Conservation (phyloP, 2,113 vertebrate genomes). For the Ochotona curzoniae region DNA sequence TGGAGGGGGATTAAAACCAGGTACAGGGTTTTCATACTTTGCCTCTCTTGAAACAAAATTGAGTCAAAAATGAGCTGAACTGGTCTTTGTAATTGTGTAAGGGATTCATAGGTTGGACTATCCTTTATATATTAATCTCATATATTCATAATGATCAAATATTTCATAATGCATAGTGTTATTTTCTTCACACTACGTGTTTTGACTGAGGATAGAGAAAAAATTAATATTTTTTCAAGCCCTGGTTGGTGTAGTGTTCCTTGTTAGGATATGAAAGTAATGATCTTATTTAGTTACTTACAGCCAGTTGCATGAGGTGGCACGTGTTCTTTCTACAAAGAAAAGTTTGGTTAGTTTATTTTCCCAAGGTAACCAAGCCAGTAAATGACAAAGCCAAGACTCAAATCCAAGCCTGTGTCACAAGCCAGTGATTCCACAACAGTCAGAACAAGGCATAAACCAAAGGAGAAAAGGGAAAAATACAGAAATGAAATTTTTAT, state of each 20-base stretch:
- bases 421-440: not conserved
- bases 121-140: not conserved
- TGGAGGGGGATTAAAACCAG: not conserved
- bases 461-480: not conserved
- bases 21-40: not conserved
- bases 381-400: not conserved
- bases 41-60: not conserved
- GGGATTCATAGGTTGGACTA: conserved; percentile 18
- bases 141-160: not conserved
- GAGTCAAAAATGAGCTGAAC: conserved; percentile 10
- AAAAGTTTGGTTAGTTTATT: not conserved
- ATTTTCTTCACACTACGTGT: not conserved
- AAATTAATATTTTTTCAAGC: not conserved
- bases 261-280: not conserved
- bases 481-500: not conserved
- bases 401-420: not conserved
- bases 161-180: not conserved
- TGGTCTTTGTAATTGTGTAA: not conserved
- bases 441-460: not conserved
- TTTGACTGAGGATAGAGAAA: conserved; percentile 42
- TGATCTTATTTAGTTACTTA: not conserved
- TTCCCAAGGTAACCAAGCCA: not conserved
- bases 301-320: not conserved
- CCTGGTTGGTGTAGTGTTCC: not conserved
- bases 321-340: not conserved